These are phyloP conservation scores for Pelodiscus sinensis DNA, from an alignment of 2,113 vertebrate species.

Conservation along the genomic window DNA sequence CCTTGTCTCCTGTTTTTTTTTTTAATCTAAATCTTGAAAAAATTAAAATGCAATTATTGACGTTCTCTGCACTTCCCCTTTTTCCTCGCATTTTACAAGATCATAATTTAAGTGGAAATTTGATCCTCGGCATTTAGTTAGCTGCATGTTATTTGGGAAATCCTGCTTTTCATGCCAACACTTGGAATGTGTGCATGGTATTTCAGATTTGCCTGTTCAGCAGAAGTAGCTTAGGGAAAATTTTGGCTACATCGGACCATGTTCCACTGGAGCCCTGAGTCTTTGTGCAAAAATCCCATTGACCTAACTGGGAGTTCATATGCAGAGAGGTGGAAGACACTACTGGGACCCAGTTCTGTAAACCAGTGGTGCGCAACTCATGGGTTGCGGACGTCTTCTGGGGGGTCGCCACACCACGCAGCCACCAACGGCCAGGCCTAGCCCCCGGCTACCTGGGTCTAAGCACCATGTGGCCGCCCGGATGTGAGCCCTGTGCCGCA, in stretches of 20 bases:
- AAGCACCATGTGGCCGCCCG: too few species aligned
- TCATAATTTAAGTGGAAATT: not conserved
- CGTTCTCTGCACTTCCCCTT: not conserved
- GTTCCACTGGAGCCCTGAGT: not conserved
- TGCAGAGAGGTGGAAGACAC: not conserved
- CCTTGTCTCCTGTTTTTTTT: not conserved
- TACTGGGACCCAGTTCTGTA: not conserved
- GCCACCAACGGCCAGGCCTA: too few species aligned
- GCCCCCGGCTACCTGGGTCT: too few species aligned
- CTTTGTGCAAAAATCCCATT: not conserved
- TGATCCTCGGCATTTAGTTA: not conserved
- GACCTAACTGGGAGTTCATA: not conserved
- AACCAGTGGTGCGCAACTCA: too few species aligned
- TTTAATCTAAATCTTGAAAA: constrained; percentile 3
- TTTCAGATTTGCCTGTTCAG: not conserved
- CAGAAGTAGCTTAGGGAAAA: not conserved
- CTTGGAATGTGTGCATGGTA: not conserved
- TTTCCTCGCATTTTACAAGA: not conserved
- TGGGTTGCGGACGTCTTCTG: too few species aligned
- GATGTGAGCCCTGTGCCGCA: too few species aligned
- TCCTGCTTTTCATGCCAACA: not conserved
- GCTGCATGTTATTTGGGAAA: not conserved
- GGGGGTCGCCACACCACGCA: too few species aligned
- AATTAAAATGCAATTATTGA: constrained; percentile 6
- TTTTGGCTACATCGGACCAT: not conserved